Conservation (phyloP, 2,888 invertebrate species). For the Lathronympha strigana region DNA sequence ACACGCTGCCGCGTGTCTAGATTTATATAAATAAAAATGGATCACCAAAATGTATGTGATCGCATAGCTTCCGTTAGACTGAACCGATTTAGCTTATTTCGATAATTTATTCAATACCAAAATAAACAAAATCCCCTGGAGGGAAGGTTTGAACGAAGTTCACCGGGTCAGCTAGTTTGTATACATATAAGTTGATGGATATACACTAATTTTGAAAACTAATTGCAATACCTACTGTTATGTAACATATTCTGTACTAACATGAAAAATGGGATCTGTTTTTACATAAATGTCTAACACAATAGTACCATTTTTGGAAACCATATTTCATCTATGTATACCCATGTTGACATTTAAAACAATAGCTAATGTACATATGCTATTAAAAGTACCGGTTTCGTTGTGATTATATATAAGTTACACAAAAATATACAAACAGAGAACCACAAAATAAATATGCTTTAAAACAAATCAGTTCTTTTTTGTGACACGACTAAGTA, state of each 20-base stretch:
- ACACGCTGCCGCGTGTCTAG: too few relatives aligned
- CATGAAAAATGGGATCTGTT: background rate
- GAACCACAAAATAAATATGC: slow-evolving; percentile 46
- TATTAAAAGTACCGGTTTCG: slow-evolving; percentile 33
- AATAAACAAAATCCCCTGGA: too few relatives aligned
- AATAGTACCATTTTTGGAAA: background rate
- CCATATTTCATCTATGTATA: background rate
- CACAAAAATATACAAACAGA: slow-evolving; percentile 56
- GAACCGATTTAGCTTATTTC: too few relatives aligned
- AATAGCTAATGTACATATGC: background rate
- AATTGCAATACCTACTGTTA: too few relatives aligned
- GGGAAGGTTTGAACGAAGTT: too few relatives aligned
- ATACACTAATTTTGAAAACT: too few relatives aligned
- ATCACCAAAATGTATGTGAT: too few relatives aligned
- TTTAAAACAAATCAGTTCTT: slow-evolving; percentile 59
- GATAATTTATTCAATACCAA: too few relatives aligned
- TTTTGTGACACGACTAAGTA: slow-evolving; percentile 41
- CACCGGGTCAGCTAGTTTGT: too few relatives aligned
- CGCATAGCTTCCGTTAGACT: too few relatives aligned
- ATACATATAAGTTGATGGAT: background rate
- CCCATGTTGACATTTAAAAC: slow-evolving; percentile 8
- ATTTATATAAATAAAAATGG: too few relatives aligned
- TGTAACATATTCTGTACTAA: background rate
- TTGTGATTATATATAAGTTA: slow-evolving; percentile 43
- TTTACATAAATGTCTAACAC: background rate